These are phyloP conservation scores for Argopecten irradians DNA, from an alignment of 1,140 invertebrate species.

Conservation along the genomic window DNA sequence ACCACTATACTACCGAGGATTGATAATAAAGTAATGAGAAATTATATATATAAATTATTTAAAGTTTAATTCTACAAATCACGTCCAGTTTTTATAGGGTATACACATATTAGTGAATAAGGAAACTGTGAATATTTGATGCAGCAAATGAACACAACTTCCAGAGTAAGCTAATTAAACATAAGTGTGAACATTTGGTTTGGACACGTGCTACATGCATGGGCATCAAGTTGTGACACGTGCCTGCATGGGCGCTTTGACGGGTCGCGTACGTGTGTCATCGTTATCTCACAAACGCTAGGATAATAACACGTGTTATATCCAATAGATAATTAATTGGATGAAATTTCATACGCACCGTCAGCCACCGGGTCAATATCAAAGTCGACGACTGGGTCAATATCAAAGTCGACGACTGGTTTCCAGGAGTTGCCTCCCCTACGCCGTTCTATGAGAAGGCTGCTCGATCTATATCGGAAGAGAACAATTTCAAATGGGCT, in stretches of 20 bases:
- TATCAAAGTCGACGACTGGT: background rate
- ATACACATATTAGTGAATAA: no score
- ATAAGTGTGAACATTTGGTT: background rate
- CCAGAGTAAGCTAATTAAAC: background rate
- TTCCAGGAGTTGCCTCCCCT: background rate
- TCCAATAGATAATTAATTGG: constrained; percentile 2
- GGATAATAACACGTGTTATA: background rate
- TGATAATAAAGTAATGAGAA: no score
- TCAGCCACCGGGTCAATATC: background rate
- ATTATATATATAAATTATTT: no score
- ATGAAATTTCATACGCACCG: background rate
- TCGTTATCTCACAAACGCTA: background rate
- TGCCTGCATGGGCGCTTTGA: background rate
- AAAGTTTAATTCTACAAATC: no score
- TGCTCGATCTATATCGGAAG: no score
- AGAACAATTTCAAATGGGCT: no score
- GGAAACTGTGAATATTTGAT: no score
- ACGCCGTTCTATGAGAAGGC: background rate
- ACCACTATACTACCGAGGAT: constrained; percentile 43
- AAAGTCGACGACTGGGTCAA: background rate
- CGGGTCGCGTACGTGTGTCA: background rate
- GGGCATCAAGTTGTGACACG: background rate
- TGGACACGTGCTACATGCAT: background rate
- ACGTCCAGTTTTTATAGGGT: no score
- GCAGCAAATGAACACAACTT: no score